Percentiles rank a stretch among this genome's conserved stretches.
Evolutionary conservation across 2,113 vertebrate species (phyloP).

Genomic region (Alaudala cheleensis): DNA sequence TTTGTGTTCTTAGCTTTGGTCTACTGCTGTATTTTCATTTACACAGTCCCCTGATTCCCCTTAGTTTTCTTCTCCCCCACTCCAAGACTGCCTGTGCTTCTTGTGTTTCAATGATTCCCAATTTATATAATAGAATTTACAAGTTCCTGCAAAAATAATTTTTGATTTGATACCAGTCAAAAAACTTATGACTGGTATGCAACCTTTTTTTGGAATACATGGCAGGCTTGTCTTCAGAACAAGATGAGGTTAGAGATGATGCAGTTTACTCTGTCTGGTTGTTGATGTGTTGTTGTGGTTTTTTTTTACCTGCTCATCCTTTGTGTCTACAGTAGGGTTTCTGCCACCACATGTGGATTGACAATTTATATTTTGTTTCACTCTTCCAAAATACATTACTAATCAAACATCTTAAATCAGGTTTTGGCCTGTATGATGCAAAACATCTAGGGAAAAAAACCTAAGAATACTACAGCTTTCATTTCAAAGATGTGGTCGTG

Average conservation of each 20-base stretch:
- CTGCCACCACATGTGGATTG: neutral
- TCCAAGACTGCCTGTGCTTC: neutral
- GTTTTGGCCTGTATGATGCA: neutral
- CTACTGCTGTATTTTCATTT: neutral
- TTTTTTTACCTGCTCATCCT: neutral
- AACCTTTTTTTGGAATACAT: neutral
- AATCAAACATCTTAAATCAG: neutral
- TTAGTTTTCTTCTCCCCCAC: neutral
- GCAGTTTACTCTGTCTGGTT: neutral
- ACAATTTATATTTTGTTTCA: neutral
- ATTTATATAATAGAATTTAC: neutral
- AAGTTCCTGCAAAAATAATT: neutral
- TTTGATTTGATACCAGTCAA: neutral
- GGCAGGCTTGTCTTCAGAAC: neutral
- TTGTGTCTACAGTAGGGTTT: neutral
- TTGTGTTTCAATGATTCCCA: neutral
- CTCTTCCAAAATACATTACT: neutral
- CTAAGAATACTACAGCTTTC: neutral
- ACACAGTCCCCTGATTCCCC: neutral
- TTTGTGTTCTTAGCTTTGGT: neutral
- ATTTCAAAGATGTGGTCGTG: neutral
- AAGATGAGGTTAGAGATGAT: neutral
- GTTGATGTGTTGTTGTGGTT: neutral
- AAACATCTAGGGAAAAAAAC: neutral
- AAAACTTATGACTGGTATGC: neutral